Percentiles rank a stretch among this genome's conserved stretches.
phyloP scores from a whole-genome alignment of 2,888 invertebrate genomes.

The Cynaeus angustus region DNA sequence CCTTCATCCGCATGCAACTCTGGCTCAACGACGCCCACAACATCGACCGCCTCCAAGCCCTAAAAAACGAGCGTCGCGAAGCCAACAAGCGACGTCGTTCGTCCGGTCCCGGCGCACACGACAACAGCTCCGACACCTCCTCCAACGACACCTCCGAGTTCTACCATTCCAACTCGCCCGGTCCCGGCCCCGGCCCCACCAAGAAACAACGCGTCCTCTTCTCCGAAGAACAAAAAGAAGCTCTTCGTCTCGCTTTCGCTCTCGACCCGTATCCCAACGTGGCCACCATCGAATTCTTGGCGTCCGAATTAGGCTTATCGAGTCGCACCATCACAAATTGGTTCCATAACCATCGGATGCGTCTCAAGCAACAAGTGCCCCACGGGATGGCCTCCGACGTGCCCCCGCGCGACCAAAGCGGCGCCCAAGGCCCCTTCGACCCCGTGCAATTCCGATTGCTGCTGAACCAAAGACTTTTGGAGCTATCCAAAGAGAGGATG shows the following conservation, averaged over 20 bases:
- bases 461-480: slow-evolving; percentile 90
- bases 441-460: slow-evolving; percentile 93
- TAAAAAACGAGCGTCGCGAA: slow-evolving; percentile 93
- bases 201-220: slow-evolving; percentile 97
- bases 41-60: slow-evolving; percentile 91
- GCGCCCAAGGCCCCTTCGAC: slow-evolving; percentile 84
- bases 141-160: slow-evolving; percentile 93
- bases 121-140: slow-evolving; percentile 91
- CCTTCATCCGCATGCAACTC: slow-evolving; percentile 96
- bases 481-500: slow-evolving; percentile 89
- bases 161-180: slow-evolving; percentile 89
- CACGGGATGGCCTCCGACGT: slow-evolving; percentile 80
- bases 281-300: slow-evolving; percentile 95
- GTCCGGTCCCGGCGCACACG: slow-evolving; percentile 86
- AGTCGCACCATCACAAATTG: slow-evolving; percentile 98
- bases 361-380: slow-evolving; percentile 75
- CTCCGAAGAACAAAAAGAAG: slow-evolving; percentile 99
- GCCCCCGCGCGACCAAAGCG: slow-evolving; percentile 83
- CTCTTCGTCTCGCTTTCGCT: slow-evolving; percentile 93
- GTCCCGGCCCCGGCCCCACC: slow-evolving; percentile 90
- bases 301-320: slow-evolving; percentile 91
- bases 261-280: slow-evolving; percentile 98
- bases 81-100: slow-evolving; percentile 92
- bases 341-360: slow-evolving; percentile 99
- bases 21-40: slow-evolving; percentile 98